Conservation (phyloP, 2,888 invertebrate species). For the Coleophora deauratella region DNA sequence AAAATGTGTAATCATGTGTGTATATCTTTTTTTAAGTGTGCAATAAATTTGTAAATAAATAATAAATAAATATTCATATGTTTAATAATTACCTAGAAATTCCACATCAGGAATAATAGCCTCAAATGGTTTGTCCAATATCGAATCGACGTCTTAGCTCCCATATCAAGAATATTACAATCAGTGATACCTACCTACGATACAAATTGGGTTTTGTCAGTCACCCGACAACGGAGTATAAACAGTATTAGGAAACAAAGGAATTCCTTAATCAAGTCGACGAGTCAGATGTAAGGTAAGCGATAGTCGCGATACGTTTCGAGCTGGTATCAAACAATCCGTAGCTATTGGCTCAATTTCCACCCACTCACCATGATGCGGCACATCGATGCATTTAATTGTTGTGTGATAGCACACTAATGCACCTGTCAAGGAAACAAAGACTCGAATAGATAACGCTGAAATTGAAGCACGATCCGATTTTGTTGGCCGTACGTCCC, state of each 20-base stretch:
- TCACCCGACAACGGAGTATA: slow-evolving; percentile 21
- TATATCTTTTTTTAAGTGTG: no score
- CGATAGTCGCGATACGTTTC: slow-evolving; percentile 18
- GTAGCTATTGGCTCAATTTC: slow-evolving; percentile 13
- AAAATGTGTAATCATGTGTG: no score
- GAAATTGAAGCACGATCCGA: slow-evolving; percentile 60
- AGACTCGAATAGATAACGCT: slow-evolving; percentile 59
- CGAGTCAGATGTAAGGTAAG: slow-evolving; percentile 20
- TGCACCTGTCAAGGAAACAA: slow-evolving; percentile 74
- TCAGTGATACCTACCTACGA: slow-evolving; percentile 14
- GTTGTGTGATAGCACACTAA: slow-evolving; percentile 69
- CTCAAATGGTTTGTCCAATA: no score
- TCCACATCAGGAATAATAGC: no score
- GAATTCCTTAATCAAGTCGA: slow-evolving; percentile 55
- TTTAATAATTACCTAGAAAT: no score
- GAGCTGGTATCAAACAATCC: slow-evolving; percentile 21
- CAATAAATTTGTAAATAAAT: no score
- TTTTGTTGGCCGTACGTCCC: slow-evolving; percentile 36
- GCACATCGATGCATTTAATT: slow-evolving; percentile 69
- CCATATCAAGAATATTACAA: no score
- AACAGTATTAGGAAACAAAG: slow-evolving; percentile 47
- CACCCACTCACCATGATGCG: slow-evolving; percentile 54
- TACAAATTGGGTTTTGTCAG: slow-evolving; percentile 21
- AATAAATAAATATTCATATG: no score
- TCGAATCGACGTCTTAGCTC: no score